phyloP scores from a whole-genome alignment of 2,113 vertebrate genomes.

The Piliocolobus tephrosceles region DNA sequence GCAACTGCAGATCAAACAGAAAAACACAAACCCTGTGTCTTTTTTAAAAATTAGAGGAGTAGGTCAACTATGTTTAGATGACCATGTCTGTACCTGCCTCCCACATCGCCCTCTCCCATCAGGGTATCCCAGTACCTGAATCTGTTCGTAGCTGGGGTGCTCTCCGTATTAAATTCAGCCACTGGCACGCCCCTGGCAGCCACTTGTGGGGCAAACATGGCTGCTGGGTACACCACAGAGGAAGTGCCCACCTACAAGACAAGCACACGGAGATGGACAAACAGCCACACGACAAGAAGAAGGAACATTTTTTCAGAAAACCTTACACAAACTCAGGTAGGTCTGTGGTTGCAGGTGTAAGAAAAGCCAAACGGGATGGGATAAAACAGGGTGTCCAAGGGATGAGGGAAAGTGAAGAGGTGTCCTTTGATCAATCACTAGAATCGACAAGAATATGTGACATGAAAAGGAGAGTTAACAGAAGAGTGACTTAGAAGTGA shows the following conservation, averaged over 20 bases:
- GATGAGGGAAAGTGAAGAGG: neutral
- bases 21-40: neutral
- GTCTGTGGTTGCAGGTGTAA: neutral
- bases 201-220: conserved; percentile 96
- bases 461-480: neutral
- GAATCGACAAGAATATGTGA: neutral
- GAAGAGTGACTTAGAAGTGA: neutral
- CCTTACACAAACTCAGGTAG: neutral
- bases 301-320: neutral
- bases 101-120: neutral
- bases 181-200: conserved; percentile 94
- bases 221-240: conserved; percentile 95
- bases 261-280: fast-evolving
- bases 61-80: neutral
- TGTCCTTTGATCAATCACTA: neutral
- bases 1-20: neutral
- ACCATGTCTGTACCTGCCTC: neutral
- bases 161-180: conserved; percentile 93
- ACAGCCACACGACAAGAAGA: neutral
- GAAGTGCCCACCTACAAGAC: conserved; percentile 93
- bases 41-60: neutral
- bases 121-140: conserved; percentile 87
- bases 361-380: neutral
- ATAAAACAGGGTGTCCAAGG: neutral
- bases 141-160: conserved; percentile 88